phyloP scores from a whole-genome alignment of 1,140 invertebrate species.

The Leguminivora glycinivorella region DNA sequence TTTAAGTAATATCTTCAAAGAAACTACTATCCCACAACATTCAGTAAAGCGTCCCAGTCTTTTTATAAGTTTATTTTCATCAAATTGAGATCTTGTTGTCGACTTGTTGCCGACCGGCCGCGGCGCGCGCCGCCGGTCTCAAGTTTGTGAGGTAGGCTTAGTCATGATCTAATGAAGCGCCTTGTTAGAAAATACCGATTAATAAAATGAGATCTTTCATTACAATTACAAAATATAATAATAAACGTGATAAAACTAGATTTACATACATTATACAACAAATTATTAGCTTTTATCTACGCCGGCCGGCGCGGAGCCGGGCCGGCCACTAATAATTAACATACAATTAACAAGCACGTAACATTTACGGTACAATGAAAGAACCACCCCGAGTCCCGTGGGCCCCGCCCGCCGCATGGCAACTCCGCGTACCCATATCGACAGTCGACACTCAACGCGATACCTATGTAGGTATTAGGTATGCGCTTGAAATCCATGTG shows the following conservation, averaged over 20 bases:
- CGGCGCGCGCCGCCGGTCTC: constrained; percentile 54
- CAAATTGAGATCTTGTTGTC: constrained; percentile 78
- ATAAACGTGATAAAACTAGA: constrained; percentile 76
- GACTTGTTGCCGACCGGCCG: constrained; percentile 67
- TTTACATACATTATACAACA: constrained; percentile 78
- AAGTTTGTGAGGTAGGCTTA: constrained; percentile 78
- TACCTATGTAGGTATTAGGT: constrained; percentile 14
- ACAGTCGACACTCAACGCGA: not conserved
- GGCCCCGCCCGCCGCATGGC: not conserved
- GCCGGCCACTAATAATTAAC: constrained; percentile 58
- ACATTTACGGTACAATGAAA: constrained; percentile 72
- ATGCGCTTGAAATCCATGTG: constrained; percentile 31
- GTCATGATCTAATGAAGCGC: constrained; percentile 79
- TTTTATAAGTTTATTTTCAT: constrained; percentile 78
- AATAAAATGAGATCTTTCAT: constrained; percentile 80
- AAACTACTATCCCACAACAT: constrained; percentile 78
- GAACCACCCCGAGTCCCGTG: constrained; percentile 42
- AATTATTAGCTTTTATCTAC: constrained; percentile 73
- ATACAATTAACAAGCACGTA: constrained; percentile 63
- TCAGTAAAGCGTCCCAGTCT: constrained; percentile 79
- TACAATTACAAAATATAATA: constrained; percentile 78
- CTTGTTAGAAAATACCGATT: constrained; percentile 79
- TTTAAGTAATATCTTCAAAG: constrained; percentile 77
- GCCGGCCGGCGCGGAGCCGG: constrained; percentile 50
- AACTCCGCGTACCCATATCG: constrained; percentile 24